Evolutionary conservation across 2,113 vertebrate genomes (phyloP).

Genomic region (Chlorocebus sabaeus): DNA sequence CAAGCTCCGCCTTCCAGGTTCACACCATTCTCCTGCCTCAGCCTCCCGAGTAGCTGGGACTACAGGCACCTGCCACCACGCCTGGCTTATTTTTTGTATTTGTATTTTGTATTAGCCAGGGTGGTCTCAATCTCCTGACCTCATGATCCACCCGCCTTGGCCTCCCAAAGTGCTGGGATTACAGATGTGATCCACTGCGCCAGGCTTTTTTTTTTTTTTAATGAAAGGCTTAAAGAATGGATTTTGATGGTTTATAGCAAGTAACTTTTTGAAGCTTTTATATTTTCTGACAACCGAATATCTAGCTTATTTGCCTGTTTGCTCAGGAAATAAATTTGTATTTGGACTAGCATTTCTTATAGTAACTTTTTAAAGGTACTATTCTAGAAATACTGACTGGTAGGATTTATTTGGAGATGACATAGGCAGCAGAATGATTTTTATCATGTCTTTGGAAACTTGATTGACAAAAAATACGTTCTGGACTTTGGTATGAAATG

Average conservation of each 20-base stretch:
- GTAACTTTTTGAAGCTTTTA: neutral
- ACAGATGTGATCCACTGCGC: too few species aligned
- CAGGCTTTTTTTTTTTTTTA: neutral
- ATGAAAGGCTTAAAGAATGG: neutral
- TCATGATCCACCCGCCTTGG: neutral
- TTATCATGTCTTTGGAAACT: neutral
- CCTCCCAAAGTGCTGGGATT: too few species aligned
- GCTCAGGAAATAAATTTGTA: neutral
- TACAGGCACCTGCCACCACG: too few species aligned
- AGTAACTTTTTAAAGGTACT: neutral
- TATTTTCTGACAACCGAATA: neutral
- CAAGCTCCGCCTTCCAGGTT: too few species aligned
- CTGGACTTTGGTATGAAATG: conserved; percentile 19
- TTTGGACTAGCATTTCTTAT: neutral
- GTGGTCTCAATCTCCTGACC: neutral
- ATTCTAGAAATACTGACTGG: neutral
- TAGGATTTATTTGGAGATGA: neutral
- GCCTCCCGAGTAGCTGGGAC: too few species aligned
- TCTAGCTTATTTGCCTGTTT: neutral
- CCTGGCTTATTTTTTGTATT: too few species aligned
- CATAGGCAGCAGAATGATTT: neutral
- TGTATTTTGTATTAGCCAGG: neutral
- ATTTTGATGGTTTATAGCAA: conserved; percentile 20
- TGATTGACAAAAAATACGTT: neutral
- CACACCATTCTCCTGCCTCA: too few species aligned